Base-by-base conservation (phyloP, 2,797 vertebrate species). In the Enteromius viviparus region DNA sequence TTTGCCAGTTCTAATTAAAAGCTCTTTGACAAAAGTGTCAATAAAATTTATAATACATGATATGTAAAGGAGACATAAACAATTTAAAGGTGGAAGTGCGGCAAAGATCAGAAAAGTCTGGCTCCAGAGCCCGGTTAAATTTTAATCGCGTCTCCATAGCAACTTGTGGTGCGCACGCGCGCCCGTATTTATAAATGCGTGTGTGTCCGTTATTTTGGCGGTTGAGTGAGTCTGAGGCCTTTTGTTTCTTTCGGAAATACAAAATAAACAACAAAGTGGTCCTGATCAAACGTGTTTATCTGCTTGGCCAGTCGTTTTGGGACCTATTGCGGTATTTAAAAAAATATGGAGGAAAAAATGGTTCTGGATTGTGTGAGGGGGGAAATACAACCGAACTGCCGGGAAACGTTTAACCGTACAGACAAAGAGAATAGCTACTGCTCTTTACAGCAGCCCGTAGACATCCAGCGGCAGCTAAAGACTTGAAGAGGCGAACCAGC, bases 391-490 rank as follows among this genome's bases (percentile, higher is more conserved):
- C 92, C 85, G 89, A 94, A 93, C 89, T 90, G 89, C 85, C 87
- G 84, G 89, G 85, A 93, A 93, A 93, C 87, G 87, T 93, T 93
- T 93, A 93, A 91, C 89, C 88, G 87, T 83, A 88, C 93, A 90
- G 90, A 93, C 91, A 94, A 93, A 94, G 91, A 91, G 84, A 93
- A 91, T 86, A 86, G 88, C 88, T 89, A 85, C 88, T 86, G 90
- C 87, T 85, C 85, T 88, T 92, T 93, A 88, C 89, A 93, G 89
- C 90, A 89, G 72, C 87, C 85, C 87, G 85, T 90, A 92, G 93
- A 93, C 90, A 92, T 93, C 90, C 91, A 90, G 89, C 87, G 90
- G 89, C 89, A 90, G 91, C 89, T 89, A 89, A 92, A 32, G 2
- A 85, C 87, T 84, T 69, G 89, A 92, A 89, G 91, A 87, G 90